Evolutionary conservation across 1,140 invertebrate genomes (phyloP).

Genomic region (Heliconius nattereri): DNA sequence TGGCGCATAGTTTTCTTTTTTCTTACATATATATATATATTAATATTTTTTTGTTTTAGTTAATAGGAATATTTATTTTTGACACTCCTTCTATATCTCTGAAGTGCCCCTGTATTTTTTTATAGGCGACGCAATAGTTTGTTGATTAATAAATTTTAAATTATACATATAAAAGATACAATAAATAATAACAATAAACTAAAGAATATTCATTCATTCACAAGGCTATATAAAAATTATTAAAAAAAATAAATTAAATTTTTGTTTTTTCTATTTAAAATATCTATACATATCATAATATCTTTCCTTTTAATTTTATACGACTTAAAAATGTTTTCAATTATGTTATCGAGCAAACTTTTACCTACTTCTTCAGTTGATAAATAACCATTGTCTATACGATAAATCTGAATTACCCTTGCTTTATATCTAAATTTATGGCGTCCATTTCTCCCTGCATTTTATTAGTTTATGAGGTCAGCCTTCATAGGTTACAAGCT

Average conservation of each 20-base stretch:
- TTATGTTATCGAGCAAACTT: background rate
- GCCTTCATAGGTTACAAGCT: background rate
- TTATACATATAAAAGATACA: no score
- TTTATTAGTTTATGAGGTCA: constrained; percentile 6
- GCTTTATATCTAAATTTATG: constrained; percentile 22
- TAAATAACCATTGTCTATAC: constrained; percentile 15
- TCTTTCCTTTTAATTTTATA: no score
- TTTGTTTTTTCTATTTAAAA: background rate
- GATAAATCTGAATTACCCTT: constrained; percentile 18
- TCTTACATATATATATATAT: no score
- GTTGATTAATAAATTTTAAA: no score
- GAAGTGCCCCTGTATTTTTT: no score
- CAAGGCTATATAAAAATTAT: no score
- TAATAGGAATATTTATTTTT: no score
- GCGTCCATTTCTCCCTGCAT: background rate
- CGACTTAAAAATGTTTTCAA: background rate
- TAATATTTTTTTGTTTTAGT: background rate
- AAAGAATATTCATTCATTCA: no score
- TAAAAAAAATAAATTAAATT: background rate
- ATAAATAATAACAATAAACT: no score
- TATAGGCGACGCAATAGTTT: no score
- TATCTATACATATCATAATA: background rate
- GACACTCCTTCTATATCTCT: no score
- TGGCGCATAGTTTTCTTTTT: background rate
- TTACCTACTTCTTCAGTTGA: constrained; percentile 14